A percentile compares a stretch with the other conserved stretches of the same genome.
These are phyloP conservation scores for Pseudoatta argentina DNA, from an alignment of 1,140 invertebrate species.

Conservation along the genomic window DNA sequence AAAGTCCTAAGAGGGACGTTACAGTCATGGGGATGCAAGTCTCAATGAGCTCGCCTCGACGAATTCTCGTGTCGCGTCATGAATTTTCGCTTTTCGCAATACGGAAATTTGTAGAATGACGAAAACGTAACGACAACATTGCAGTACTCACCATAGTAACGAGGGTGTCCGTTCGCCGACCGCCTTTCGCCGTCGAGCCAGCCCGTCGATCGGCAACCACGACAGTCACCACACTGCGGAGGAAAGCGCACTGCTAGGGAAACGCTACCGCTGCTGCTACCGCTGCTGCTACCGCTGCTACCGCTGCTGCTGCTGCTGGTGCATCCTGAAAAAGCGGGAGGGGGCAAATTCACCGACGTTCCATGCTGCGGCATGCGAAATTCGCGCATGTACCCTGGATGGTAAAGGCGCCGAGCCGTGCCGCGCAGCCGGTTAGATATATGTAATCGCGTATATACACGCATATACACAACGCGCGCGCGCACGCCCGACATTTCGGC, in stretches of 20 bases:
- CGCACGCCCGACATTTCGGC: slow-evolving; percentile 53
- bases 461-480: slow-evolving; percentile 47
- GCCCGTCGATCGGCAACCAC: slow-evolving; percentile 45
- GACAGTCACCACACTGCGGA: slow-evolving; percentile 42
- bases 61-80: neutral
- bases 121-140: neutral
- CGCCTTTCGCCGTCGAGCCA: slow-evolving; percentile 17
- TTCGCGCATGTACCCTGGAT: slow-evolving; percentile 56
- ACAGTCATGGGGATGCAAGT: neutral
- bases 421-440: slow-evolving; percentile 40
- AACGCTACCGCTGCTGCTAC: slow-evolving; percentile 12
- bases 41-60: neutral
- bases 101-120: too few relatives aligned
- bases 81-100: neutral
- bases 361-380: slow-evolving; percentile 58
- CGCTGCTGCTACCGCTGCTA: neutral
- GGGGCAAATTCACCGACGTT: slow-evolving; percentile 40
- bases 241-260: slow-evolving; percentile 23
- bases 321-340: slow-evolving; percentile 44
- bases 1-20: neutral
- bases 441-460: neutral
- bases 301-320: slow-evolving; percentile 27
- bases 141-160: slow-evolving; percentile 57
- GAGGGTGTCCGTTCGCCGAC: slow-evolving; percentile 26
- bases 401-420: slow-evolving; percentile 63